Conservation (phyloP, 2,113 vertebrate genomes). For the Otocyon megalotis region DNA sequence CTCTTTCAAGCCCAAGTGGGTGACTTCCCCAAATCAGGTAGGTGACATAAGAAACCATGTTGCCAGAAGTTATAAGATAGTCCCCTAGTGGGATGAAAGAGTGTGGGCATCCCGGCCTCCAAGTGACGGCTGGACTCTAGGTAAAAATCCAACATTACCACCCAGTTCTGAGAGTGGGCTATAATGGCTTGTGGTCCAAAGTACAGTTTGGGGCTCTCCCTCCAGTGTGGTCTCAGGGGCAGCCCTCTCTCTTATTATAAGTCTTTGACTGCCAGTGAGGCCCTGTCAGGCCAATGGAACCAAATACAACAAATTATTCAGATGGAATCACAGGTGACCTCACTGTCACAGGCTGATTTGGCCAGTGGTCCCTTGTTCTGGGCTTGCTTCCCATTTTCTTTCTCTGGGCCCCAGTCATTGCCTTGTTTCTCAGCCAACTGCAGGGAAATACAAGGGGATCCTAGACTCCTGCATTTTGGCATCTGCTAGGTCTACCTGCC, state of each 20-base stretch:
- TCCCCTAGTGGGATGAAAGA: not conserved
- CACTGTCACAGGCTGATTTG: not conserved
- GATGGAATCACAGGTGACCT: not conserved
- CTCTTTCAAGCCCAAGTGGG: not conserved
- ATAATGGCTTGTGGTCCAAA: rapidly evolving
- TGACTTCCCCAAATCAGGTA: not conserved
- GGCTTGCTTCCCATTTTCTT: too few species aligned
- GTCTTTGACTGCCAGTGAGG: not conserved
- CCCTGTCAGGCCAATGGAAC: not conserved
- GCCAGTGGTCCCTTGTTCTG: not conserved
- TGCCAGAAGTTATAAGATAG: not conserved
- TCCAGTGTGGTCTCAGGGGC: rapidly evolving
- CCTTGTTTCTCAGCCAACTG: not conserved
- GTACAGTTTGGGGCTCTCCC: not conserved
- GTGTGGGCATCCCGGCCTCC: not conserved
- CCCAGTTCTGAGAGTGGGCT: not conserved
- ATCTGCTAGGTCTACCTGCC: not conserved
- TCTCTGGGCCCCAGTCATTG: not conserved
- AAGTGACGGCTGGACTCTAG: not conserved
- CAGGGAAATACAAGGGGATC: not conserved
- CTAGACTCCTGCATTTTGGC: not conserved
- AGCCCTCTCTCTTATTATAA: not conserved
- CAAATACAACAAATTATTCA: not conserved
- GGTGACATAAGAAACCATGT: not conserved
- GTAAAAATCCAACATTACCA: not conserved